phyloP scores from a whole-genome alignment of 2,113 vertebrate genomes.

The Muntiacus muntjak region DNA sequence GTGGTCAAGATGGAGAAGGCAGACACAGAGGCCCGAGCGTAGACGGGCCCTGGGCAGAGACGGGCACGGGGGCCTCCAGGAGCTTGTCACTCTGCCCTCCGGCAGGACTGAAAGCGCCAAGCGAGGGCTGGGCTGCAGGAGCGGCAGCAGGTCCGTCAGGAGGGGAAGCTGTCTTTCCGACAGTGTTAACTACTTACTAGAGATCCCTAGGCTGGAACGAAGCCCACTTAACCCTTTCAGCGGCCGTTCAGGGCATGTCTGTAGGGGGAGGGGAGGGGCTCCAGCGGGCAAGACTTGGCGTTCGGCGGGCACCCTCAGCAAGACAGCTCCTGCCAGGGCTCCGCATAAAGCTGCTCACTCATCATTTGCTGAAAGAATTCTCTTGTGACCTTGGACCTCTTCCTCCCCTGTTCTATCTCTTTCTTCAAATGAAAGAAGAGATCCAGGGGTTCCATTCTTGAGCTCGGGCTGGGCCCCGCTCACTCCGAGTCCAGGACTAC shows the following conservation, averaged over 20 bases:
- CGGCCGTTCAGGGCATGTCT: background rate
- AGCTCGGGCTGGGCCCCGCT: background rate
- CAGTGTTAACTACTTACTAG: background rate
- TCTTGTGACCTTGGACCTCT: slow-evolving; percentile 48
- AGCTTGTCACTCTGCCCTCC: background rate
- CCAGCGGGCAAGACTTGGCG: background rate
- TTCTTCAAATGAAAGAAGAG: background rate
- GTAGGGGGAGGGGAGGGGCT: rapidly evolving
- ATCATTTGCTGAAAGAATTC: slow-evolving; percentile 37
- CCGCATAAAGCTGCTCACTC: slow-evolving; percentile 24
- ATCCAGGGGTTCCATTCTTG: background rate
- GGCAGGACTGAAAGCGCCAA: background rate
- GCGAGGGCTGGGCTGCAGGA: background rate
- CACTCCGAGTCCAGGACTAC: background rate
- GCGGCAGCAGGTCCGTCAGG: rapidly evolving
- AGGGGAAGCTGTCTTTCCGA: background rate
- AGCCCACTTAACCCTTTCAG: background rate
- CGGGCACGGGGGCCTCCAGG: background rate
- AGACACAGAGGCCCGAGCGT: background rate
- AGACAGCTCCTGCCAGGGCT: background rate
- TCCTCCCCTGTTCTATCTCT: background rate
- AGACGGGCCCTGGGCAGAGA: background rate
- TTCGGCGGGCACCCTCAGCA: background rate
- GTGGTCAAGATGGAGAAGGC: background rate
- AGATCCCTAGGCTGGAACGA: background rate